Evolutionary conservation across 2,113 vertebrate species (phyloP).

Genomic region (Syrmaticus mikado): DNA sequence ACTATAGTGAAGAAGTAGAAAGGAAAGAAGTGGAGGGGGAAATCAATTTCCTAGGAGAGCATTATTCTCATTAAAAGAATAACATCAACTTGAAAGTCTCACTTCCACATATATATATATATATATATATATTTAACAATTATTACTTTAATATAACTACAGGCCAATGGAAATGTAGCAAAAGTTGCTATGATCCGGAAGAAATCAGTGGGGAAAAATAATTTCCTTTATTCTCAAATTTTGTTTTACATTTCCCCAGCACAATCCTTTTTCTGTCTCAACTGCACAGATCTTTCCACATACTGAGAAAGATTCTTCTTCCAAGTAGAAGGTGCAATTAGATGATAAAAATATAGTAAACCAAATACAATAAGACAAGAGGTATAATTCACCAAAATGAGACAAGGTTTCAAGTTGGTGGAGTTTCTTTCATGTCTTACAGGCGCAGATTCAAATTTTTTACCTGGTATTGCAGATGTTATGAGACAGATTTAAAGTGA

Average conservation of each 20-base stretch:
- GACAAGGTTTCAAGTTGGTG: constrained; percentile 51
- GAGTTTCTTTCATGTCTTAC: constrained; percentile 23
- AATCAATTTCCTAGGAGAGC: constrained; percentile 45
- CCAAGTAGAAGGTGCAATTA: neutral
- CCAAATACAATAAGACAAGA: neutral
- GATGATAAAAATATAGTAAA: neutral
- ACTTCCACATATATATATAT: neutral
- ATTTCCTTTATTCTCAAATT: neutral
- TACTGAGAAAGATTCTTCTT: neutral
- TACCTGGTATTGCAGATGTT: constrained; percentile 82
- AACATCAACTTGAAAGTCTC: constrained; percentile 59
- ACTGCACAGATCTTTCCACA: neutral
- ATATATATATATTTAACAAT: neutral
- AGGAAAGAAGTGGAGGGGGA: neutral
- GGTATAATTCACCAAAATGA: constrained; percentile 3
- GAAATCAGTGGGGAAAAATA: neutral
- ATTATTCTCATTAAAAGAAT: constrained; percentile 52
- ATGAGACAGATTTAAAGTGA: constrained; percentile 79
- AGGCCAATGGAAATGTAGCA: neutral
- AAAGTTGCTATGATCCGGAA: neutral
- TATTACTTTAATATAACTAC: neutral
- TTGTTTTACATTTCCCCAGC: neutral
- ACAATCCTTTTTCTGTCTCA: neutral
- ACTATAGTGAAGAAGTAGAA: neutral
- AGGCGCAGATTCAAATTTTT: constrained; percentile 42